phyloP scores from a whole-genome alignment of 2,888 invertebrate species.

The Caenorhabditis sinica region DNA sequence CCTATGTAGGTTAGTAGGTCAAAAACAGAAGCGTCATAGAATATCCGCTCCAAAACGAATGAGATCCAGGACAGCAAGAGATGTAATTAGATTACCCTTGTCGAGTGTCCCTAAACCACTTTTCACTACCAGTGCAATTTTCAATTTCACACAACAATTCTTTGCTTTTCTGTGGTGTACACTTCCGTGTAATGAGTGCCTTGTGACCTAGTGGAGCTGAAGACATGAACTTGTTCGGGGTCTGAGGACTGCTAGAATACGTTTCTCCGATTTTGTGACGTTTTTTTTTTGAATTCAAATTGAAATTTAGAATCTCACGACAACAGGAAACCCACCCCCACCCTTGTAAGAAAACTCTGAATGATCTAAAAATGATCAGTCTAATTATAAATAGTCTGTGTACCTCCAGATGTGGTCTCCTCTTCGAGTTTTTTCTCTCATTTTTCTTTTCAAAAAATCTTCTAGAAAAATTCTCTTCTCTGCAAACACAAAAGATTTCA shows the following conservation, averaged over 20 bases:
- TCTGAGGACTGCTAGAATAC: too few relatives aligned
- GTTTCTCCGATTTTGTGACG: too few relatives aligned
- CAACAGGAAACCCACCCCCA: slow-evolving; percentile 2
- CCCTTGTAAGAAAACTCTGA: background rate
- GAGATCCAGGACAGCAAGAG: too few relatives aligned
- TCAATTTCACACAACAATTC: background rate
- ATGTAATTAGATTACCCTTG: too few relatives aligned
- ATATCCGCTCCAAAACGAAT: too few relatives aligned
- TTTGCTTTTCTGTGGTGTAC: background rate
- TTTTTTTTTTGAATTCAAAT: background rate
- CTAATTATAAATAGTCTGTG: background rate
- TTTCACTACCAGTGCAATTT: background rate
- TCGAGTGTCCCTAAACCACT: background rate
- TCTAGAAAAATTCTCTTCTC: background rate
- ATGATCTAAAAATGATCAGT: slow-evolving; percentile 20
- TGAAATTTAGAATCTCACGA: background rate
- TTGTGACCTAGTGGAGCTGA: background rate
- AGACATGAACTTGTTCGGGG: too few relatives aligned
- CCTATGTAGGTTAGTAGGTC: too few relatives aligned
- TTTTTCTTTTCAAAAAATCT: background rate
- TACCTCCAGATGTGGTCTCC: slow-evolving; percentile 21
- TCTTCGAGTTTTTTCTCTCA: background rate
- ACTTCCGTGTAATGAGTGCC: background rate
- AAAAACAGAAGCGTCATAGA: too few relatives aligned
- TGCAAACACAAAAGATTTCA: slow-evolving; percentile 35